Base-by-base conservation (phyloP, 2,113 vertebrate species). In the Salvelinus alpinus region DNA sequence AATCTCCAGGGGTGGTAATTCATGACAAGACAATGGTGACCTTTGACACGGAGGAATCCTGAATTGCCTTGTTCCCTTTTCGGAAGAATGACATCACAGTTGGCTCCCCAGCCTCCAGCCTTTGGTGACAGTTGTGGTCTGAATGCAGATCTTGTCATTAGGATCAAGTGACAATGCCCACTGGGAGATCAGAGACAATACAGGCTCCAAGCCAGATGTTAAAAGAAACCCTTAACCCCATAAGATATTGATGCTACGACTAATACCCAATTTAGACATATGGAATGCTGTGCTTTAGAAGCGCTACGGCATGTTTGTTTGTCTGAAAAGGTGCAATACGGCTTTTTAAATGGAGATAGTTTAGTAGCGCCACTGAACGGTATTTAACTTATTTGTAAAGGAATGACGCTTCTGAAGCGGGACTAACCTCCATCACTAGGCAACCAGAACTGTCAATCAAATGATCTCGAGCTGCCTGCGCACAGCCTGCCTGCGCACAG, bases 1-100 rank as follows among this genome's bases (percentile, higher is more conserved):
- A 65, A 65, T 65, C 64, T 65, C 64, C 64, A n/a, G 22, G 64
- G 64, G 27, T 18, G 20, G 60, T 64, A 64, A 64, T 24, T 64
- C 24, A 64, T 8, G 6, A 64, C 60, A 64, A 24, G n/a, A 24
- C 24, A 11, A 64, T 24, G 20, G 60, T 65, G 24, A 65, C 64
- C 22, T 65, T 65, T 65, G 64, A 65, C 64, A 24, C 3, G 22
- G 27, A 65, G 64, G 11, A 65, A 27, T 65, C 25, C 11, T 65
- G 64, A n/a, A 27, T n/a, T 64, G 60, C 60, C 2, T 18, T 1
- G 64, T 27, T 4, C 5, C 22, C 64, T 9, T 64, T 54, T 54
- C 51, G 4, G 12, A 65, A 8, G 64, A 27, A 65, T 65, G 64
- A 29, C 64, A 65, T 65, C 64, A 65, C 64, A 65, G 64, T 25